A percentile compares a stretch with the other conserved stretches of the same genome.
Conservation (phyloP, 2,888 invertebrate species). For the Beris morrisii region DNA sequence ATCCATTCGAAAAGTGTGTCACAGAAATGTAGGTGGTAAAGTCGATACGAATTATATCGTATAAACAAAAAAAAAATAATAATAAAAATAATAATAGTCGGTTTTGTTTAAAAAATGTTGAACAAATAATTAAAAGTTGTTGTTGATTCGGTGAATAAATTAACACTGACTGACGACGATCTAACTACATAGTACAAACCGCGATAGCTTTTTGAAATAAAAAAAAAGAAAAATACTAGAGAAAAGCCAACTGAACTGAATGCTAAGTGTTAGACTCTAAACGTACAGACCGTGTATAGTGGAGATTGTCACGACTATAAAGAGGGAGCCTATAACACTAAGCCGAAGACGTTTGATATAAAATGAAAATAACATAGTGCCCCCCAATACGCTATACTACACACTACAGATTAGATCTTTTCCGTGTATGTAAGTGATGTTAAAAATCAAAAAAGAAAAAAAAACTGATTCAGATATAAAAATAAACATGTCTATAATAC, state of each 20-base stretch:
- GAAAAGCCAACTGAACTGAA: not conserved
- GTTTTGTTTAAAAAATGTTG: not conserved
- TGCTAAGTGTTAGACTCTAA: not conserved
- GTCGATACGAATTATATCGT: no score
- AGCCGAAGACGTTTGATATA: not conserved
- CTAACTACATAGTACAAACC: slow-evolving; percentile 29
- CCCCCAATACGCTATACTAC: no score
- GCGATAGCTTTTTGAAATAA: slow-evolving; percentile 26
- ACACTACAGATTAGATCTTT: no score
- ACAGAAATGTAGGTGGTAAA: no score
- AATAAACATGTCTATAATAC: no score
- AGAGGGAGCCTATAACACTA: not conserved
- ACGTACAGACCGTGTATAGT: not conserved
- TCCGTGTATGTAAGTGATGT: no score
- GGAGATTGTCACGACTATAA: not conserved
- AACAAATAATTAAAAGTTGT: slow-evolving; percentile 41
- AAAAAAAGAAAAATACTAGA: not conserved
- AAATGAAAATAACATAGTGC: no score
- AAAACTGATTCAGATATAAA: no score
- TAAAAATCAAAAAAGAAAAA: no score
- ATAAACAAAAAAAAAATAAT: no score
- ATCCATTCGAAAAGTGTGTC: no score
- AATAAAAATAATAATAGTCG: not conserved
- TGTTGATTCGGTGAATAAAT: slow-evolving; percentile 57
- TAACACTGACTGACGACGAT: slow-evolving; percentile 53